Evolutionary conservation across 2,113 vertebrate species (phyloP), one percentile per base, ranked within the genome.

Genomic region (Leptobrachium leishanense): DNA sequence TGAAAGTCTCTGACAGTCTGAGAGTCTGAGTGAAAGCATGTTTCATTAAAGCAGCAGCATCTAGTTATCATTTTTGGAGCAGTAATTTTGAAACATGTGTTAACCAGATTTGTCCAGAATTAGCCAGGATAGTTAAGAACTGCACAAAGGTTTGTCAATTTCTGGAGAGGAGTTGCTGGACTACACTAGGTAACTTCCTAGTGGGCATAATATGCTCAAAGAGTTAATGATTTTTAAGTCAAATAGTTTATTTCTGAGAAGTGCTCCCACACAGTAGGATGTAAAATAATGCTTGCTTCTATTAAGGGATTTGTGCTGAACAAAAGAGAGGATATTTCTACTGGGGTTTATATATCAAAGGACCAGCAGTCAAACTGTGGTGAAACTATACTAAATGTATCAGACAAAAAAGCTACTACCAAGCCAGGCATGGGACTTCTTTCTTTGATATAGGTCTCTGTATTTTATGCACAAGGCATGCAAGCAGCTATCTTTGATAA

Each of bases 401-500:
- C 10, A 59, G 55, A 12, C 55, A 59, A 7, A 13, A 59, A 59
- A 10, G 55, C 20, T 15, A 59, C 55, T 12, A 15, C 55, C 13
- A 59, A 3, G 10, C 55, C 13, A 15, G 55, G 55, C 55, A 59
- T 2, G 55, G 55, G 55, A 59, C 10, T 59, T 3, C 13, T 59
- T 59, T 12, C 55, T 59, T 59, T 59, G 55, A 59, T 59, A 59
- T 59, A 59, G 2, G 2, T 59, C 9, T 59, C 55, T 59, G 55
- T 59, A 13, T 59, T 59, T 59, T 59, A 59, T 11, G 55, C 55
- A 59, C 55, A 59, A 59, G 55, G 55, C 55, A 59, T 59, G 55
- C 55, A 59, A 15, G 13, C 55, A 59, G 55, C 55, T 59, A 59
- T 59, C 55, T 59, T 59, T 59, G 55, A 59, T 59, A 59, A 59